Base-by-base conservation (phyloP, 2,113 vertebrate genomes). In the Pachyramphus minor region DNA sequence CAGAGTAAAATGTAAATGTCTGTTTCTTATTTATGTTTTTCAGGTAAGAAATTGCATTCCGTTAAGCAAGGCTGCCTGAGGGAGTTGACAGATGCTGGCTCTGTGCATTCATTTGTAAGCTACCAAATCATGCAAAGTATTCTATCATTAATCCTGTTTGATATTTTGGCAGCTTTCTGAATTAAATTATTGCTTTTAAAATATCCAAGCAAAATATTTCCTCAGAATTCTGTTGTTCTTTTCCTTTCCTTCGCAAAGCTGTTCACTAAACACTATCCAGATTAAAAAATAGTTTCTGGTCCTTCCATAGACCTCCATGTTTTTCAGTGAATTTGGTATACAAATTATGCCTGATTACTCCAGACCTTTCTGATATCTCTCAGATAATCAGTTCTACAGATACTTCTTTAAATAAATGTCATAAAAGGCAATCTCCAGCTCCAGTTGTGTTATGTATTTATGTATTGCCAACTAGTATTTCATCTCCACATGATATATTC, bases 1-100 rank as follows among this genome's bases (percentile, higher is more conserved):
- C 86, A 93, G 89, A 33, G 78, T 94, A 95, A 91, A 97, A 96
- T 97, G 95, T 97, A 98, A 98, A 98, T 97, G 60, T 85, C 25
- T 96, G 85, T 97, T 97, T 31, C 92, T 90, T 98, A 95, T 98
- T 97, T 98, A 77, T 98, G 97, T 98, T 97, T 98, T 98, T 96
- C 97, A 98, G 98, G 98, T 98, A 98, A 98, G 98, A 96, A 98
- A 98, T 98, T 97, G 82, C 96, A 66, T 97, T 97, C 93, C 30
- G 88, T 97, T 98, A 97, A 98, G 96, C 96, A 95, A 97, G 96
- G 75, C 97, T 97, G 97, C 97, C 97, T 97, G 79, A 94, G 96
- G 96, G 97, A 96, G 63, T 59, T 97, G 97, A 97, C 97, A 98
- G 98, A 98, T 98, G 98, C 97, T 97, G 93, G 96, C 95, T 97